phyloP scores from a whole-genome alignment of 2,888 invertebrate species.

The Hyposoter dolosus region DNA sequence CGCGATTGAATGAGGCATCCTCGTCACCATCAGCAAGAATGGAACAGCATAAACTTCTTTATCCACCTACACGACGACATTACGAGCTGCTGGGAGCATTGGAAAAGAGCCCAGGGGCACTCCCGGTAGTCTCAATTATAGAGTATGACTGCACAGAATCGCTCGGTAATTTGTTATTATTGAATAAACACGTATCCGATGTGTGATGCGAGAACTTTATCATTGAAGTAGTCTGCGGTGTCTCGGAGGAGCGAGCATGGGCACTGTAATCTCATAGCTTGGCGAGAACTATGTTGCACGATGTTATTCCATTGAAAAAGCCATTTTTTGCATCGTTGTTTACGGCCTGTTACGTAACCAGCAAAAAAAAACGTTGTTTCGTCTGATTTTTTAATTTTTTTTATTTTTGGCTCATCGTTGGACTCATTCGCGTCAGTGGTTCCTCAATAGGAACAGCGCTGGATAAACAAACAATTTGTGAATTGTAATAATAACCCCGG shows the following conservation, averaged over 20 bases:
- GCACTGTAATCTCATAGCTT: slow-evolving; percentile 44
- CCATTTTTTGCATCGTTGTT: not conserved
- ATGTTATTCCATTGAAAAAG: not conserved
- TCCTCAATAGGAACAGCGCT: not conserved
- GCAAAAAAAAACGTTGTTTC: not conserved
- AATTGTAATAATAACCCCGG: not conserved
- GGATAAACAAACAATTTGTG: slow-evolving; percentile 1
- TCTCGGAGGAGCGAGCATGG: slow-evolving; percentile 5
- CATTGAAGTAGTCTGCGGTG: not conserved
- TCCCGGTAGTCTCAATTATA: slow-evolving; percentile 81
- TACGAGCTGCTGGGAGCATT: slow-evolving; percentile 47
- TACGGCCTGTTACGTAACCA: not conserved
- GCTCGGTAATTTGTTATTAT: slow-evolving; percentile 82
- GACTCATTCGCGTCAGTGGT: not conserved
- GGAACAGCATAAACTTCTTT: slow-evolving; percentile 63
- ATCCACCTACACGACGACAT: slow-evolving; percentile 65
- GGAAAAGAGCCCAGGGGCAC: slow-evolving; percentile 58
- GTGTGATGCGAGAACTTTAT: slow-evolving; percentile 39
- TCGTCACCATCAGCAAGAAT: slow-evolving; percentile 61
- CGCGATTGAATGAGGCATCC: slow-evolving; percentile 34
- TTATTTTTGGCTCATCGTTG: too few relatives aligned
- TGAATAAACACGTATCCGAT: slow-evolving; percentile 76
- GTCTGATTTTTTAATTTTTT: not conserved
- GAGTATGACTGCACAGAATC: slow-evolving; percentile 83
- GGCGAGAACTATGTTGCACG: slow-evolving; percentile 3